These are phyloP conservation scores for Sciurus carolinensis DNA, from an alignment of 2,797 vertebrate species.

Conservation along the genomic window DNA sequence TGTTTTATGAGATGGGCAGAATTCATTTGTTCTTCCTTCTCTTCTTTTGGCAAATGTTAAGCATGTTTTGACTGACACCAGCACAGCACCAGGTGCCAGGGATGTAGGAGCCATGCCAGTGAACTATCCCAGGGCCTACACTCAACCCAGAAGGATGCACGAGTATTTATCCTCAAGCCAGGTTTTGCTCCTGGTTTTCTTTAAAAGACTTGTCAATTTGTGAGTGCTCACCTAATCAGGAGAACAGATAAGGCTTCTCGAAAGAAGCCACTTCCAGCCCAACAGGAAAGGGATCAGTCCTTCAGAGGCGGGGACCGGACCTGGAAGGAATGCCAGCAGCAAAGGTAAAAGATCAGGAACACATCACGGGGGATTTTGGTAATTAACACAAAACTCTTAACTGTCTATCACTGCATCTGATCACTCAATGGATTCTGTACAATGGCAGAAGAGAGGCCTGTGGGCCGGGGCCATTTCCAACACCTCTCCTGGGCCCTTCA, in stretches of 20 bases:
- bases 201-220: constrained; percentile 29
- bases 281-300: neutral
- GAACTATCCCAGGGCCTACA: neutral
- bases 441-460: neutral
- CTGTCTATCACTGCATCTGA: neutral
- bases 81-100: neutral
- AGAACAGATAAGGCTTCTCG: neutral
- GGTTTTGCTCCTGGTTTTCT: neutral
- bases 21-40: constrained; percentile 51
- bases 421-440: neutral
- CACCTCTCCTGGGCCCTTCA: neutral
- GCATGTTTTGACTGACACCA: neutral
- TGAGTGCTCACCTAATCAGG: neutral
- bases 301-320: neutral
- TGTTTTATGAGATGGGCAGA: constrained; percentile 26
- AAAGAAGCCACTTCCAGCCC: neutral
- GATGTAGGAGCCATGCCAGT: neutral
- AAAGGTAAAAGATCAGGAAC: constrained; percentile 22
- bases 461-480: constrained; percentile 55
- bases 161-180: neutral
- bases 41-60: neutral
- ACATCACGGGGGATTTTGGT: neutral
- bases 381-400: neutral
- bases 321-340: neutral
- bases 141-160: neutral